Percentiles rank a stretch among this genome's conserved stretches.
Conservation (phyloP, 2,888 invertebrate genomes). For the Acanthoscelides obtectus region DNA sequence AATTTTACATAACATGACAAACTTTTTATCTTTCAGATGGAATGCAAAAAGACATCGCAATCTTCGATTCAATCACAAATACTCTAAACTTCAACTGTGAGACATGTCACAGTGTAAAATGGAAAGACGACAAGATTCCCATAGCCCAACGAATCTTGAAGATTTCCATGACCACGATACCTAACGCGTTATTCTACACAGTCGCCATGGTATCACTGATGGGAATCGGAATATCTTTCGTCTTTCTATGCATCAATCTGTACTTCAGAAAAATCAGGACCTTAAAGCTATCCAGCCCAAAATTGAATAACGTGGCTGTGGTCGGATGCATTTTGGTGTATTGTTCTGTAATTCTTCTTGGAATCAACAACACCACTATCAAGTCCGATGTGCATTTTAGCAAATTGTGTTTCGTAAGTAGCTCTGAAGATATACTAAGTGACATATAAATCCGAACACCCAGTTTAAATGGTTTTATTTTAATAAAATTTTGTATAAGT, state of each 20-base stretch:
- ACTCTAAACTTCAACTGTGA: constrained; percentile 64
- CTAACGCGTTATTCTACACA: constrained; percentile 68
- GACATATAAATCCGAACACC: no score
- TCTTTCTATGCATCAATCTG: constrained; percentile 77
- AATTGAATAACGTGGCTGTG: constrained; percentile 86
- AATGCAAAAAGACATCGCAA: constrained; percentile 66
- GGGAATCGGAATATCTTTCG: constrained; percentile 69
- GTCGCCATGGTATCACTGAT: constrained; percentile 68
- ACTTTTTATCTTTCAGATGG: constrained; percentile 53
- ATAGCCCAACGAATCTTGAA: constrained; percentile 74
- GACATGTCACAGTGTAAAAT: constrained; percentile 62
- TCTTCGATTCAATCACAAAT: constrained; percentile 61
- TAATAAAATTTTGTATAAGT: no score
- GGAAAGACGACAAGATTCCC: constrained; percentile 76
- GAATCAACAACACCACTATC: constrained; percentile 77
- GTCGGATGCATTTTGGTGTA: constrained; percentile 90
- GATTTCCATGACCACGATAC: constrained; percentile 70
- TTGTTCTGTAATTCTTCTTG: constrained; percentile 78
- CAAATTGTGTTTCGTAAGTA: constrained; percentile 80
- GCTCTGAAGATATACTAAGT: no score
- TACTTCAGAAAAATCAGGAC: constrained; percentile 79
- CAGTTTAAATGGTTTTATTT: no score
- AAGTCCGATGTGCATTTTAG: constrained; percentile 66
- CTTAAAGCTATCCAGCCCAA: constrained; percentile 88
- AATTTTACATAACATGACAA: no score